Evolutionary conservation across 2,797 vertebrate genomes (phyloP).

Genomic region (Mormyrops attenuatus): DNA sequence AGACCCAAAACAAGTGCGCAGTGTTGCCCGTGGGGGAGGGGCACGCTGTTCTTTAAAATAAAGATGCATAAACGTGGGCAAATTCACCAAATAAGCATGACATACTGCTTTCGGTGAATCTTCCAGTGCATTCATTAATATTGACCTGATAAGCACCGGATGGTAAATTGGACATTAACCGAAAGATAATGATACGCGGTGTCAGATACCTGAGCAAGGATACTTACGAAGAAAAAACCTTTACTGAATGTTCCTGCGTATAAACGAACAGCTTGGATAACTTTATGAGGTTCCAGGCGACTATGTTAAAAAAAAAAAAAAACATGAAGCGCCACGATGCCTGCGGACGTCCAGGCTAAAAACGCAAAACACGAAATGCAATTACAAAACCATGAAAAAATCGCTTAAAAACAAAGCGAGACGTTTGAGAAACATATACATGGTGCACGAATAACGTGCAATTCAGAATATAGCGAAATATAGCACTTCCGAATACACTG

Average conservation of each 20-base stretch:
- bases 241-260: background rate
- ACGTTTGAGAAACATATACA: background rate
- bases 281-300: background rate
- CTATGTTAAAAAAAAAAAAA: background rate
- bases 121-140: background rate
- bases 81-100: background rate
- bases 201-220: background rate
- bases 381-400: background rate
- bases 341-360: background rate
- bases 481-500: background rate
- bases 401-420: background rate
- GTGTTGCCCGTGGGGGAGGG: background rate
- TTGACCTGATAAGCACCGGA: background rate
- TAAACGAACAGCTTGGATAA: background rate
- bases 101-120: background rate
- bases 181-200: background rate
- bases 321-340: background rate
- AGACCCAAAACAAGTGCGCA: conserved; percentile 9
- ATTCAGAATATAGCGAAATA: background rate
- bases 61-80: background rate
- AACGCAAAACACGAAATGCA: background rate
- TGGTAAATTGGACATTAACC: background rate
- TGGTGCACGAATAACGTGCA: background rate
- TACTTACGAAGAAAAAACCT: background rate
- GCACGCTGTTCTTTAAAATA: background rate